Percentiles rank a stretch among this genome's conserved stretches.
Conservation (phyloP, 2,797 vertebrate species). For the Phaenicophaeus curvirostris region DNA sequence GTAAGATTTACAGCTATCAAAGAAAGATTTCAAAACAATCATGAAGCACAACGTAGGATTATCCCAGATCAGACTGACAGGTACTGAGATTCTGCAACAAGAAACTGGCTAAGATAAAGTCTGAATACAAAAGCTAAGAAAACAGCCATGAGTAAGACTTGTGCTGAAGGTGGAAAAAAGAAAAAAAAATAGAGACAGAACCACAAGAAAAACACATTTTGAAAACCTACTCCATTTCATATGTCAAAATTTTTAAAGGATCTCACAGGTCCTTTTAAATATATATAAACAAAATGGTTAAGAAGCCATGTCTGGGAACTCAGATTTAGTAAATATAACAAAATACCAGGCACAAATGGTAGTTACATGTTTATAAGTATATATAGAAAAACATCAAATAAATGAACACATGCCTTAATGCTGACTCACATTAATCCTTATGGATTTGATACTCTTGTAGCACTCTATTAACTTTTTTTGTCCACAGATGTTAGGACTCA, state of each 20-base stretch:
- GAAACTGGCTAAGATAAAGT: neutral
- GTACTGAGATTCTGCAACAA: neutral
- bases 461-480: neutral
- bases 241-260: neutral
- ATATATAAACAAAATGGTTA: neutral
- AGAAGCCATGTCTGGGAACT: neutral
- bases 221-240: neutral
- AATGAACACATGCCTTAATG: neutral
- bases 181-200: neutral
- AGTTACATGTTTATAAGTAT: neutral
- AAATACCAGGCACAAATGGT: neutral
- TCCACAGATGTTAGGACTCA: neutral
- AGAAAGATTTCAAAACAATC: neutral
- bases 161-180: neutral
- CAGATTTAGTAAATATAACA: neutral
- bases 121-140: neutral
- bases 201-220: neutral
- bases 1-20: neutral
- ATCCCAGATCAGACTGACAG: neutral
- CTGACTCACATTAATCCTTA: neutral
- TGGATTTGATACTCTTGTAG: neutral
- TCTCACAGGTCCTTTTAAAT: neutral
- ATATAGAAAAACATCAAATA: neutral
- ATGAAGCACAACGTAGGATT: neutral
- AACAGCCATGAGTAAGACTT: neutral